Conservation (phyloP, 2,888 invertebrate genomes). For the Cerastoderma edule region DNA sequence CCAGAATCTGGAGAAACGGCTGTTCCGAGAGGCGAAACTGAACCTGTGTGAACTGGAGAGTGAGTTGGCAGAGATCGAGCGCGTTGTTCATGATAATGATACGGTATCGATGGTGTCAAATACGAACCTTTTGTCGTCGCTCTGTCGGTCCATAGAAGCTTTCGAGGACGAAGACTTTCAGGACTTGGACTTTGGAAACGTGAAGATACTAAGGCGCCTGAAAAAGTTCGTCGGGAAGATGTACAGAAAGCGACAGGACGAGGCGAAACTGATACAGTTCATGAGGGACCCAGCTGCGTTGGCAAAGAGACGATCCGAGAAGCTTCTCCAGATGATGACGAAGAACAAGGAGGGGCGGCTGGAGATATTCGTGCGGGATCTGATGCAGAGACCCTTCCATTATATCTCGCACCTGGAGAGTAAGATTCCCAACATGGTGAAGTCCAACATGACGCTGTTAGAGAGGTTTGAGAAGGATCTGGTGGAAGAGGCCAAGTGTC, state of each 20-base stretch:
- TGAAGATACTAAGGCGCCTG: constrained; percentile 35
- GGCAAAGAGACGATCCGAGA: constrained; percentile 55
- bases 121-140: constrained; percentile 23
- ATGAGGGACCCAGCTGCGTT: constrained; percentile 40
- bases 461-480: constrained; percentile 64
- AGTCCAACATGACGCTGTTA: constrained; percentile 65
- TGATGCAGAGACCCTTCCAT: constrained; percentile 57
- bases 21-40: constrained; percentile 62
- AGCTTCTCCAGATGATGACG: constrained; percentile 45
- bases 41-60: constrained; percentile 64
- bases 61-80: constrained; percentile 65
- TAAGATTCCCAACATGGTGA: constrained; percentile 67
- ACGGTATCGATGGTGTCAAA: constrained; percentile 18
- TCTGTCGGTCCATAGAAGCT: constrained; percentile 43
- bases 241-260: constrained; percentile 39
- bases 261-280: constrained; percentile 46
- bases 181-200: constrained; percentile 33
- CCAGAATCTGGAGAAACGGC: constrained; percentile 46
- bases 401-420: constrained; percentile 53
- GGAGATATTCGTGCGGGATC: constrained; percentile 41
- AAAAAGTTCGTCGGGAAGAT: constrained; percentile 30
- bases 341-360: constrained; percentile 52
- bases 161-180: constrained; percentile 35
- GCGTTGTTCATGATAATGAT: constrained; percentile 35
- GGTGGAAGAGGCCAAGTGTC: constrained; percentile 48